Percentiles rank a stretch among this genome's conserved stretches.
These are phyloP conservation scores for Orthosia incerta DNA, from an alignment of 2,888 invertebrate species.

Conservation along the genomic window DNA sequence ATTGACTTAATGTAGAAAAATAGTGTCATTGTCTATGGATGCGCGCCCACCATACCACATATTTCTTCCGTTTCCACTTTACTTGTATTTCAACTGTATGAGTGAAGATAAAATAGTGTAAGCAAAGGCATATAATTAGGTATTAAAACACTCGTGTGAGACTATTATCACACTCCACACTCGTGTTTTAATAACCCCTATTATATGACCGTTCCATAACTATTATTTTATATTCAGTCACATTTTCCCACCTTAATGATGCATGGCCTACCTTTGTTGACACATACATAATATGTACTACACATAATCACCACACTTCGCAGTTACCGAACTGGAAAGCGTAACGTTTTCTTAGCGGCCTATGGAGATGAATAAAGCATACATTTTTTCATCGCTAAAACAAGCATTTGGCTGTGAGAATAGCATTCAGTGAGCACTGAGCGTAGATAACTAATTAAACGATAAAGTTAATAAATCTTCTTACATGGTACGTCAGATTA, in stretches of 20 bases:
- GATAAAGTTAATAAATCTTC: not conserved
- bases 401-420: not conserved
- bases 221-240: not conserved
- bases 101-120: no score
- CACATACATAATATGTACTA: not conserved
- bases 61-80: no score
- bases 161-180: no score
- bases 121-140: no score
- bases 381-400: not conserved
- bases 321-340: slow-evolving; percentile 3
- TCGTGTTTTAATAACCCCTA: no score
- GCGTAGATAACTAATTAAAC: not conserved
- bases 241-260: not conserved
- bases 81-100: no score
- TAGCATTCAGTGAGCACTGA: not conserved
- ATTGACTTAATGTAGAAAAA: no score
- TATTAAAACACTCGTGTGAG: no score
- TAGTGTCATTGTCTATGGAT: no score
- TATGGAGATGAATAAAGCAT: not conserved
- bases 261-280: not conserved
- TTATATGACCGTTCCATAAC: no score
- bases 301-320: not conserved
- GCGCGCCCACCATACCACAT: no score
- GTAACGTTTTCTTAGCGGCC: slow-evolving; percentile 1
- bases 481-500: not conserved